Evolutionary conservation across 2,113 vertebrate species (phyloP).

Genomic region (Peromyscus maniculatus): DNA sequence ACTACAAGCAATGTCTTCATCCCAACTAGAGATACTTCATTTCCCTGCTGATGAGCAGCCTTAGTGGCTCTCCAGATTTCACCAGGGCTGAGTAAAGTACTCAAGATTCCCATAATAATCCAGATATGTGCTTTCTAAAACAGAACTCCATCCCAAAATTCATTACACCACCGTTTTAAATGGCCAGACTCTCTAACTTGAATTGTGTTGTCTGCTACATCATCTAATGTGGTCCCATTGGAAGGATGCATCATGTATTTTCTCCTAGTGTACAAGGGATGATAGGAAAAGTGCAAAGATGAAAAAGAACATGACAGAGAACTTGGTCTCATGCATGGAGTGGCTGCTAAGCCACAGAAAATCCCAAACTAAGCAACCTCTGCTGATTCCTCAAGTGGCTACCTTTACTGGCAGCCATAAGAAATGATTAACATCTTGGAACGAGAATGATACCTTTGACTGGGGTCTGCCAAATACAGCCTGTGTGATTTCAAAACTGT

Average conservation of each 20-base stretch:
- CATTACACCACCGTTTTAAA: background rate
- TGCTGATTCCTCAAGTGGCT: background rate
- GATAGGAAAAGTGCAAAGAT: background rate
- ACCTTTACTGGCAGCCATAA: background rate
- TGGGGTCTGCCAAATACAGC: background rate
- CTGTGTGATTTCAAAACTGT: background rate
- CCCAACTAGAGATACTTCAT: slow-evolving; percentile 39
- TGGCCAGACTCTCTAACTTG: background rate
- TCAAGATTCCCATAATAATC: slow-evolving; percentile 2
- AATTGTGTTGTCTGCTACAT: background rate
- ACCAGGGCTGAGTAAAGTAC: slow-evolving; percentile 4
- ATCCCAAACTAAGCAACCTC: background rate
- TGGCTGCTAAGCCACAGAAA: background rate
- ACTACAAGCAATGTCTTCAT: slow-evolving; percentile 42
- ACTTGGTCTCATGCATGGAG: background rate
- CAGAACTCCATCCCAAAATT: slow-evolving; percentile 27
- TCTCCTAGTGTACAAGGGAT: background rate
- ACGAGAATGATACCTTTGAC: background rate
- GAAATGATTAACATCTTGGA: background rate
- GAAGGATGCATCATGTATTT: background rate
- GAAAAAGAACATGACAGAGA: background rate
- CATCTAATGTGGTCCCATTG: background rate
- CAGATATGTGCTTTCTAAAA: slow-evolving; percentile 28
- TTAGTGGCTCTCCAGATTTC: background rate
- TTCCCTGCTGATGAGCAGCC: slow-evolving; percentile 48